These are phyloP conservation scores for Jaculus jaculus DNA, from an alignment of 2,113 vertebrate species.

Conservation along the genomic window DNA sequence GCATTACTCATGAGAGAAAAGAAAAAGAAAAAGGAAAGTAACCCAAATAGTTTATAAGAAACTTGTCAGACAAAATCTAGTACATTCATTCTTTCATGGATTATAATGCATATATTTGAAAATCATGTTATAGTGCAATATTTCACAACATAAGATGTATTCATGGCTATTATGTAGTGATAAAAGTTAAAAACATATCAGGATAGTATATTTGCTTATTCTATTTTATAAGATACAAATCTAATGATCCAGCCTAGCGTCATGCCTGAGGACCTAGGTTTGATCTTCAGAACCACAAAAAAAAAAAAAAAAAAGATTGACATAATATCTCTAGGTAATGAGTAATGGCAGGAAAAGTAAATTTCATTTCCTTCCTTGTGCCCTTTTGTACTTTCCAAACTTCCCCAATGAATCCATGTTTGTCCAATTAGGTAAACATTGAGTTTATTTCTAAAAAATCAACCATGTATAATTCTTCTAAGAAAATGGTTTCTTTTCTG, in stretches of 20 bases:
- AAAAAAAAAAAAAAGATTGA: background rate
- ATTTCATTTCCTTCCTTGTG: slow-evolving; percentile 41
- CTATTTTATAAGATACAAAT: slow-evolving; percentile 3
- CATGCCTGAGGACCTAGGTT: background rate
- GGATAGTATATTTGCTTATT: background rate
- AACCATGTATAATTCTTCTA: background rate
- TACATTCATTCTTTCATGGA: slow-evolving; percentile 10
- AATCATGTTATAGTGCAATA: slow-evolving; percentile 13
- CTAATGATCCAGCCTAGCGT: background rate
- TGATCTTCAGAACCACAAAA: background rate
- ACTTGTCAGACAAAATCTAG: background rate
- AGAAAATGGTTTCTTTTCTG: slow-evolving; percentile 22
- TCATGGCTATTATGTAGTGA: background rate
- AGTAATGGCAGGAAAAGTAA: background rate
- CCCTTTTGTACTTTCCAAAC: background rate
- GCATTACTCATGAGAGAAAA: background rate
- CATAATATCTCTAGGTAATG: background rate
- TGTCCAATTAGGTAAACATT: background rate
- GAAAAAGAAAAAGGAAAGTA: background rate
- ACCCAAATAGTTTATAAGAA: slow-evolving; percentile 32
- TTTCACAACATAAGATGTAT: slow-evolving; percentile 9
- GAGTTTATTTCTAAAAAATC: slow-evolving; percentile 2
- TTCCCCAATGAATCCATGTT: slow-evolving; percentile 35
- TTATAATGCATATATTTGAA: slow-evolving; percentile 8
- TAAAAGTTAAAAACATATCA: slow-evolving; percentile 31